Evolutionary conservation across 2,888 invertebrate genomes (phyloP).

Genomic region (Morpho helenor): DNA sequence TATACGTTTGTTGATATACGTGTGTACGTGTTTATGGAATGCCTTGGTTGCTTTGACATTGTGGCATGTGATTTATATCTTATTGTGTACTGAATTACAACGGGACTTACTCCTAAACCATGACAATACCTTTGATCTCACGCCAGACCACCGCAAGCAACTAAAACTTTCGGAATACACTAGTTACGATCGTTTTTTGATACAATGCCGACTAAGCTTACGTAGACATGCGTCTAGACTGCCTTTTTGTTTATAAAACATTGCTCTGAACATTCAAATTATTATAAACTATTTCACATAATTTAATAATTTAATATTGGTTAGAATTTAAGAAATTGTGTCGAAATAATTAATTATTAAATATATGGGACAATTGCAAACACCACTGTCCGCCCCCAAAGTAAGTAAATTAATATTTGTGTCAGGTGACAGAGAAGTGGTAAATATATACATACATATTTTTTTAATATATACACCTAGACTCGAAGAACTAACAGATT

Average conservation of each 20-base stretch:
- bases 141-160: constrained; percentile 16
- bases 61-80: constrained; percentile 21
- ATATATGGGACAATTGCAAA: no score
- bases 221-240: constrained; percentile 23
- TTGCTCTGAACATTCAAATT: not conserved
- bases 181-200: constrained; percentile 2
- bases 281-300: no score
- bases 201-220: constrained; percentile 6
- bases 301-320: no score
- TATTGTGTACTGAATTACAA: constrained; percentile 18
- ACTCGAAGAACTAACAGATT: no score
- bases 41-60: constrained; percentile 10
- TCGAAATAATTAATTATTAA: no score
- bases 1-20: not conserved
- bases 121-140: constrained; percentile 22
- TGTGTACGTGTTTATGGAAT: not conserved
- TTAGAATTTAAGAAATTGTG: no score
- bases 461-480: no score
- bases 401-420: no score
- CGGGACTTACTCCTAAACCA: constrained; percentile 15
- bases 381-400: no score
- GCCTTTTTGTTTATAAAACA: not conserved
- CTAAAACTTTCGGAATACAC: constrained; percentile 8
- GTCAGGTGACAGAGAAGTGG: no score
- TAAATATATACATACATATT: no score